Conservation (phyloP, 2,113 vertebrate genomes). For the Marmota monax region DNA sequence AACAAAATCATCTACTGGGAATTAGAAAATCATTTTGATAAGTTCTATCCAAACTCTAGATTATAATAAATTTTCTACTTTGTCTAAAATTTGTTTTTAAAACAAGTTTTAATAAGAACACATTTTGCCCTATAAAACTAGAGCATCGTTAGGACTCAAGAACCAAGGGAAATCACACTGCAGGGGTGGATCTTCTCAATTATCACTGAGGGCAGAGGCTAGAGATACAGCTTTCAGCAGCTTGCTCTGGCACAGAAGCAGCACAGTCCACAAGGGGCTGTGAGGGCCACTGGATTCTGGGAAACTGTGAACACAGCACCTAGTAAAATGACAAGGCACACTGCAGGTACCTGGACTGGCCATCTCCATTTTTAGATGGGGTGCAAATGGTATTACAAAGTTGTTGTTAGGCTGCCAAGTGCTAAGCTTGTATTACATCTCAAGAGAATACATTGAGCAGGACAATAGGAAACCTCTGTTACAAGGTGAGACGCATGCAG, state of each 20-base stretch:
- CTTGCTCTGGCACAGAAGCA: accelerated
- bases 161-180: neutral
- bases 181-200: neutral
- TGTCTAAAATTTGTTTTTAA: neutral
- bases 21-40: neutral
- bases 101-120: neutral
- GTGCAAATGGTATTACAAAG: neutral
- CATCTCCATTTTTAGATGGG: neutral
- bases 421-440: neutral
- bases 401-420: neutral
- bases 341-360: neutral
- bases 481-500: neutral
- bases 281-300: neutral
- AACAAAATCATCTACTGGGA: neutral
- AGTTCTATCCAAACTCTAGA: neutral
- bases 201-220: neutral
- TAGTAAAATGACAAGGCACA: neutral
- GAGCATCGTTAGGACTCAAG: neutral
- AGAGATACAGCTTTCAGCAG: neutral
- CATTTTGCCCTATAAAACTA: neutral
- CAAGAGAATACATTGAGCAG: neutral
- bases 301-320: neutral
- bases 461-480: neutral
- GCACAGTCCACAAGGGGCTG: neutral
- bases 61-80: neutral